Conservation (phyloP, 2,888 invertebrate species). For the Strigamia crassipes region DNA sequence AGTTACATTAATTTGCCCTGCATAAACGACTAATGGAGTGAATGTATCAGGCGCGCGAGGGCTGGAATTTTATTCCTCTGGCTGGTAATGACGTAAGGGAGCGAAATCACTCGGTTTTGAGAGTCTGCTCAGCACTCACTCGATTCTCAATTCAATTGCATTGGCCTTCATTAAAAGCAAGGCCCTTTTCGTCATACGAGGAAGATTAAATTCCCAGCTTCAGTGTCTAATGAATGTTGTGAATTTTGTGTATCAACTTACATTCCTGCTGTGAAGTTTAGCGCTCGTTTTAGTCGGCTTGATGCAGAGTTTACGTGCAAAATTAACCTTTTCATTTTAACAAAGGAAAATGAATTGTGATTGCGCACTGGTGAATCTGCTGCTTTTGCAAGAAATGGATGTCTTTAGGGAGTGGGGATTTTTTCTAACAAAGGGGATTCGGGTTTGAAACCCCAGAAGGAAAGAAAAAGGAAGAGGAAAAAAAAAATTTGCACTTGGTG, state of each 20-base stretch:
- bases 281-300: neutral
- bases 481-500: slow-evolving; percentile 16
- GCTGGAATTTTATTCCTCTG: neutral
- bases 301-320: neutral
- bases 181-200: neutral
- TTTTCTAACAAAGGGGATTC: neutral
- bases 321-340: slow-evolving; percentile 31
- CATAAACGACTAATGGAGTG: neutral
- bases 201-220: slow-evolving; percentile 5
- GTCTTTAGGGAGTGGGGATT: neutral
- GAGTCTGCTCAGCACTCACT: neutral
- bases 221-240: slow-evolving; percentile 27
- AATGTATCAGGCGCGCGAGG: neutral
- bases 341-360: slow-evolving; percentile 25
- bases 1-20: neutral
- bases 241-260: slow-evolving; percentile 26
- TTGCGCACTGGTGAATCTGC: slow-evolving; percentile 13
- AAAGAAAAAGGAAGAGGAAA: neutral
- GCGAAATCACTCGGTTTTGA: slow-evolving; percentile 8
- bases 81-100: neutral
- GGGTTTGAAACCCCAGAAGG: neutral
- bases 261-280: slow-evolving; percentile 28
- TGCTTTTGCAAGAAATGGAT: neutral
- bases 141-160: slow-evolving; percentile 15
- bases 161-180: slow-evolving; percentile 15